phyloP scores from a whole-genome alignment of 30 jellyfish, hydroid and myxozoan species.

The Clytia hemisphaerica region DNA sequence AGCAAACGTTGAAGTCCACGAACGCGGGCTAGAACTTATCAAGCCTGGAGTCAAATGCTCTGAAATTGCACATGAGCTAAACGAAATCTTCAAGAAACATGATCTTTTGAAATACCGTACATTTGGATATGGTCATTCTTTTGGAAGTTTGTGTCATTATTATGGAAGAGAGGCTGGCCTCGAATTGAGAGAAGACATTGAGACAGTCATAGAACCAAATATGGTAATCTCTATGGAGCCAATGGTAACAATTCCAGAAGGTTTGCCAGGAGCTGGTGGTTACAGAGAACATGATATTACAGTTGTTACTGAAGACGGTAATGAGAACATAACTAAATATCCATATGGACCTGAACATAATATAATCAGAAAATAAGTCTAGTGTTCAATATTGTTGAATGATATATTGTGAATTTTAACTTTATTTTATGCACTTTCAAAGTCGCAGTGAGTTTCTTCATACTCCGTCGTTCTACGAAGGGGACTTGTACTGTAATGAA shows the following conservation, averaged over 20 bases:
- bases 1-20: constrained; percentile 65
- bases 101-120: constrained; percentile 65
- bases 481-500: no score
- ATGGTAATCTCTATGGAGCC: constrained; percentile 96
- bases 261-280: constrained; percentile 96
- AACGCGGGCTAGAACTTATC: constrained; percentile 64
- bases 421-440: no score
- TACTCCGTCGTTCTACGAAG: no score
- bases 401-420: no score
- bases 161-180: constrained; percentile 97
- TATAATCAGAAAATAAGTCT: constrained; percentile 31
- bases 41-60: constrained; percentile 72
- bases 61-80: constrained; percentile 75
- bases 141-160: constrained; percentile 73
- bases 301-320: constrained; percentile 74
- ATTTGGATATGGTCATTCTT: constrained; percentile 87
- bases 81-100: constrained; percentile 63
- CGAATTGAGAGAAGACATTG: constrained; percentile 83
- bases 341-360: constrained; percentile 93
- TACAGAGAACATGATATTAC: constrained; percentile 80
- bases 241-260: constrained; percentile 85
- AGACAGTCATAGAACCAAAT: constrained; percentile 75
- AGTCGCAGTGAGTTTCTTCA: no score
- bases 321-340: constrained; percentile 67
- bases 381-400: no score